Conservation (phyloP, 2,888 invertebrate genomes). For the Cetonia aurata region DNA sequence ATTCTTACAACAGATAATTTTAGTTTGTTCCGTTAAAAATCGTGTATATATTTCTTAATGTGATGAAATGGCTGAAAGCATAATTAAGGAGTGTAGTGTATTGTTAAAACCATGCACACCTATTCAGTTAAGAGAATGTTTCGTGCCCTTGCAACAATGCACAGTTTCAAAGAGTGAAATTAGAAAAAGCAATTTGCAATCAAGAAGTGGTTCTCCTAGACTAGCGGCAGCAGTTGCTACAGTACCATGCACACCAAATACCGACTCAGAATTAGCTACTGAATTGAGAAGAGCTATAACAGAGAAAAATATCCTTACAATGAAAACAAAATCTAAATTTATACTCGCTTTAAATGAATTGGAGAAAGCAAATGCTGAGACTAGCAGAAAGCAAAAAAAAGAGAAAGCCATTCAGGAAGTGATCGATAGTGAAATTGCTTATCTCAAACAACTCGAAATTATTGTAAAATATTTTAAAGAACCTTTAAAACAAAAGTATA, state of each 20-base stretch:
- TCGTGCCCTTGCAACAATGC: conserved; percentile 30
- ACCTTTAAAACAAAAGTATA: conserved; percentile 68
- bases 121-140: conserved; percentile 36
- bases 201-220: neutral
- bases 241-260: conserved; percentile 71
- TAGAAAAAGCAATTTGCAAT: neutral
- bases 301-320: conserved; percentile 74
- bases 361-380: conserved; percentile 55
- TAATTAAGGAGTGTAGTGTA: conserved; percentile 34
- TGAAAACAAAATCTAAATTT: conserved; percentile 73
- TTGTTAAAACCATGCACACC: conserved; percentile 37
- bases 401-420: conserved; percentile 76
- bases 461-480: conserved; percentile 75
- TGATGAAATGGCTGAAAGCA: conserved; percentile 16
- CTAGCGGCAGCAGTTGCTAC: neutral
- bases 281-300: conserved; percentile 73
- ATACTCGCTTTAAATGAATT: conserved; percentile 71
- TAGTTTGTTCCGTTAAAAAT: conserved; percentile 6
- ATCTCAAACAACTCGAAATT: conserved; percentile 76
- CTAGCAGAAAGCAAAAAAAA: conserved; percentile 61
- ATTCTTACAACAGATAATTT: conserved; percentile 13
- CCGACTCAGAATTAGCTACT: conserved; percentile 68
- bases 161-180: neutral
- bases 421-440: conserved; percentile 77
- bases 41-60: neutral